A percentile compares a stretch with the other conserved stretches of the same genome.
phyloP scores from a whole-genome alignment of 2,797 vertebrate genomes.

The Cygnus olor region DNA sequence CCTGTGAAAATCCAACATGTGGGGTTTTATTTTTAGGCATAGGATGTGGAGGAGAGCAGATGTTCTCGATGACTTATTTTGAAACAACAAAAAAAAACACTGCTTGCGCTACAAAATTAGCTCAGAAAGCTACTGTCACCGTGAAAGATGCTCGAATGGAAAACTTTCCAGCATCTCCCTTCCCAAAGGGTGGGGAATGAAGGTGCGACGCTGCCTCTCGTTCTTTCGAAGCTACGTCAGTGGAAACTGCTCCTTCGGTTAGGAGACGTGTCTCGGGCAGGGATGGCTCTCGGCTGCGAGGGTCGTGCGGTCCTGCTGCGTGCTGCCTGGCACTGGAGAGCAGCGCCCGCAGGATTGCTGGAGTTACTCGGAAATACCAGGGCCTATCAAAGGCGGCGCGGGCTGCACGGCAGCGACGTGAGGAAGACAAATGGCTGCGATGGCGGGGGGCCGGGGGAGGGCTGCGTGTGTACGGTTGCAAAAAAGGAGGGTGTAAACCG shows the following conservation, averaged over 20 bases:
- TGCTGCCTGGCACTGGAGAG: background rate
- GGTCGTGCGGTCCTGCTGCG: background rate
- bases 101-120: background rate
- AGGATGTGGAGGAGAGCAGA: conserved; percentile 33
- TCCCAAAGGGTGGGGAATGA: background rate
- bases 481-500: background rate
- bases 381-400: rapidly evolving
- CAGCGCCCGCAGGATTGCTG: background rate
- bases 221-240: background rate
- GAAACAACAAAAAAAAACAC: background rate
- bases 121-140: background rate
- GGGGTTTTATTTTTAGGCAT: conserved; percentile 49
- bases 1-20: background rate
- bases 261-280: background rate
- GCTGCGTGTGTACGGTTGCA: background rate
- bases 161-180: background rate
- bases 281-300: rapidly evolving
- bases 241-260: background rate
- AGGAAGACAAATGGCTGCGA: background rate
- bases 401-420: rapidly evolving
- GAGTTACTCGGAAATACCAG: background rate
- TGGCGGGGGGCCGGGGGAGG: background rate
- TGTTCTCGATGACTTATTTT: conserved; percentile 17
- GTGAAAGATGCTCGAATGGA: background rate
- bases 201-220: rapidly evolving